Base-by-base conservation (phyloP, 2,888 invertebrate species). In the Troilus luridus region DNA sequence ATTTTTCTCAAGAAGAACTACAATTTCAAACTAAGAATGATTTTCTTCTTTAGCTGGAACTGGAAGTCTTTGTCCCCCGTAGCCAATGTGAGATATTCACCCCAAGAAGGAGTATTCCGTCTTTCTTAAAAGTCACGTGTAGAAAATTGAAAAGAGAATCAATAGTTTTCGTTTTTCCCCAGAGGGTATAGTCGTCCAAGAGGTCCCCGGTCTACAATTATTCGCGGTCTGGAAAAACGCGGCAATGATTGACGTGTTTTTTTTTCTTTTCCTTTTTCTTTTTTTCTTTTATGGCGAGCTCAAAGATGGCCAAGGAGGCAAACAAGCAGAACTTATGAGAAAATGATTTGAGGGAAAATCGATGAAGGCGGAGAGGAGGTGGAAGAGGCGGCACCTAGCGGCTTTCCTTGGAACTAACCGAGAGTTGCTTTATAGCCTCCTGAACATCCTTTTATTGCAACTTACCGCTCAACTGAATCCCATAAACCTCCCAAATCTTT, bases 361-460 rank as follows among this genome's bases (percentile, higher is more conserved):
- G 85, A 85, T 85, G 41, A 58, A 21, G 85, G 21, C 21, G 11
- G 85, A 85, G 81, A 21, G n/a, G 89, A 89, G 89, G 54, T 89
- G 89, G 67, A 27, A 64, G 62, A 89, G 89, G 62, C 89, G 89
- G 64, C 89, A 89, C 14, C 89, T 89, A 62, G 59, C 64, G 64
- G 64, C 64, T 14, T 3, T 0, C 1, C 0, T 5, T 0, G 3
- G 89, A 89, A 89, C 89, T 89, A 89, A 89, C 0, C 17, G 27
- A 3, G 0, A 11, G 17, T 12, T 56, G 27, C 9, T 62, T 88
- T 27, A 88, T 58, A 67, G 62, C 89, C 54, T 67, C 19, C 59
- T 62, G 41, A 77, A 77, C 27, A 85, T 85, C 85, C 7, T n/a
- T 85, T 85, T 85, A 85, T 85, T 85, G 54, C 85, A 56, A 8